Evolutionary conservation across 2,888 invertebrate genomes (phyloP).

Genomic region (Spisula solida): DNA sequence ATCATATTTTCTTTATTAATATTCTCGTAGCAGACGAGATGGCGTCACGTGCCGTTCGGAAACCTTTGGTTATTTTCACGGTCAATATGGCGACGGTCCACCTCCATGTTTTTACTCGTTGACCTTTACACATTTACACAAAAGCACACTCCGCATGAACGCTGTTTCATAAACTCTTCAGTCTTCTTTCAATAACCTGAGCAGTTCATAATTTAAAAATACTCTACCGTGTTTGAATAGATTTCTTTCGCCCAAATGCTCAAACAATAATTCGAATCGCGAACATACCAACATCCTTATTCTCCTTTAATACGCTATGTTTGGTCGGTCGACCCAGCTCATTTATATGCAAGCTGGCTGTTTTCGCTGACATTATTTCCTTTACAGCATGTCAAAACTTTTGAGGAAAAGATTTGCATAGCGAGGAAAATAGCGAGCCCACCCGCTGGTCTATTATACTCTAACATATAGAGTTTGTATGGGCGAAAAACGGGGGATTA

Average conservation of each 20-base stretch:
- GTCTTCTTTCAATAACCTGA: slow-evolving; percentile 41
- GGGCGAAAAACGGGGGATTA: slow-evolving; percentile 33
- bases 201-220: slow-evolving; percentile 57
- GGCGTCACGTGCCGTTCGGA: slow-evolving; percentile 41
- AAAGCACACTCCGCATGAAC: slow-evolving; percentile 37
- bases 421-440: slow-evolving; percentile 47
- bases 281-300: slow-evolving; percentile 52
- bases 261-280: slow-evolving; percentile 52
- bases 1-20: background rate
- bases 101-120: slow-evolving; percentile 52
- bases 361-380: slow-evolving; percentile 55
- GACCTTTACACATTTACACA: slow-evolving; percentile 36
- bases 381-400: slow-evolving; percentile 59
- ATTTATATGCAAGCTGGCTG: slow-evolving; percentile 62
- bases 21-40: slow-evolving; percentile 31
- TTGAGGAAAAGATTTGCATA: slow-evolving; percentile 62
- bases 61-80: slow-evolving; percentile 36
- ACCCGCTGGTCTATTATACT: slow-evolving; percentile 62
- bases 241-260: slow-evolving; percentile 54
- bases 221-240: slow-evolving; percentile 37
- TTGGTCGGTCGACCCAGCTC: slow-evolving; percentile 31
- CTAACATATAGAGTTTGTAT: slow-evolving; percentile 33
- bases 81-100: slow-evolving; percentile 54
- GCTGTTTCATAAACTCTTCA: slow-evolving; percentile 48
- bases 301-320: slow-evolving; percentile 43